These are phyloP conservation scores for Petrophora chlorosata DNA, from an alignment of 2,888 invertebrate species.

Conservation along the genomic window DNA sequence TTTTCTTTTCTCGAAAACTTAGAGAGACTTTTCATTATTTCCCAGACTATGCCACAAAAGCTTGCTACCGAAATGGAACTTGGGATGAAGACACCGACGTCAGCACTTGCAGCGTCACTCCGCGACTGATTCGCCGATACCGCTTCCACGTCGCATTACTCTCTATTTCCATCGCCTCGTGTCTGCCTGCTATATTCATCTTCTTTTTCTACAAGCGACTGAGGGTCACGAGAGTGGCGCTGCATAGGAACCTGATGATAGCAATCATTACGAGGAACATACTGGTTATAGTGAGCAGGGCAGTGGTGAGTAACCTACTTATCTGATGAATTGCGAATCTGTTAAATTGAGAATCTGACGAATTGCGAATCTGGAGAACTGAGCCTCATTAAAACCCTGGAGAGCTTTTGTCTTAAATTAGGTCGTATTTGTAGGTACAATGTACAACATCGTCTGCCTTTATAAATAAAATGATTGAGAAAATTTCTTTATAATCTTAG, in stretches of 20 bases:
- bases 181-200: conserved; percentile 83
- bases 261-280: conserved; percentile 83
- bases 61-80: conserved; percentile 77
- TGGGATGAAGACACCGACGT: conserved; percentile 86
- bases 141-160: conserved; percentile 81
- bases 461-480: too few species aligned
- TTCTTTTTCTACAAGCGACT: conserved; percentile 82
- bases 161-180: conserved; percentile 75
- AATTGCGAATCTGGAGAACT: too few species aligned
- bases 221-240: conserved; percentile 76
- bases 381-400: too few species aligned
- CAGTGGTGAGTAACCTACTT: conserved; percentile 77
- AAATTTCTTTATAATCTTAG: too few species aligned
- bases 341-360: too few species aligned
- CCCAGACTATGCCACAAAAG: conserved; percentile 83
- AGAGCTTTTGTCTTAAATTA: too few species aligned
- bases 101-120: conserved; percentile 80
- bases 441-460: too few species aligned
- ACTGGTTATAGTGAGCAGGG: conserved; percentile 82
- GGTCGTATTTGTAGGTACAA: too few species aligned
- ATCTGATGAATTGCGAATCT: too few species aligned
- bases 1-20: too few species aligned
- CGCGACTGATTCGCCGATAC: conserved; percentile 77
- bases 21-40: background rate
- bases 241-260: conserved; percentile 85